phyloP scores from a whole-genome alignment of 1,140 invertebrate genomes.

The Drosophila repletoides region DNA sequence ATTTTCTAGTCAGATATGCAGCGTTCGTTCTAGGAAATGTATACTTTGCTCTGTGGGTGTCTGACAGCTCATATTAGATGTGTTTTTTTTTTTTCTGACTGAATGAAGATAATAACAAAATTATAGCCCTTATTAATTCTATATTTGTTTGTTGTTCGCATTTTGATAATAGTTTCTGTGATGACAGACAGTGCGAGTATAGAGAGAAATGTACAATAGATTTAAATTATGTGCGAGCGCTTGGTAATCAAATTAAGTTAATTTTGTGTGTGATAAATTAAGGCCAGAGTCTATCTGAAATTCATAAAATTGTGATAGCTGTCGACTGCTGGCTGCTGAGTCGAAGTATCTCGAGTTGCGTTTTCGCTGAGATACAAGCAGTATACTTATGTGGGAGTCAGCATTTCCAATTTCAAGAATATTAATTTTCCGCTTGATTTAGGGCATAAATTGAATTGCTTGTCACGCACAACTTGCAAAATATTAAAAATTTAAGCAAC shows the following conservation, averaged over 20 bases:
- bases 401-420: background rate
- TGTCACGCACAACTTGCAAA: slow-evolving; percentile 2
- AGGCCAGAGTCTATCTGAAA: background rate
- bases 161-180: slow-evolving; percentile 10
- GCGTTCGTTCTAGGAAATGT: background rate
- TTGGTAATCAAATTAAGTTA: slow-evolving; percentile 19
- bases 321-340: no score
- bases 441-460: background rate
- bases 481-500: background rate
- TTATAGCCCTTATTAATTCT: slow-evolving; percentile 11
- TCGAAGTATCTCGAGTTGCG: background rate
- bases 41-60: background rate
- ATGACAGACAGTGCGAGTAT: background rate
- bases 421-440: background rate
- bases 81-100: background rate
- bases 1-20: background rate
- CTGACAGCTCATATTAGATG: background rate
- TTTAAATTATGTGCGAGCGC: slow-evolving; percentile 30
- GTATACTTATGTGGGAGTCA: no score
- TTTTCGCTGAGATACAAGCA: background rate
- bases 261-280: slow-evolving; percentile 8
- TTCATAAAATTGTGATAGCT: background rate
- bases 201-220: background rate
- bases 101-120: slow-evolving; percentile 21
- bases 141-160: slow-evolving; percentile 11